phyloP scores from a whole-genome alignment of 2,888 invertebrate species.

The Pterobdella sp. region DNA sequence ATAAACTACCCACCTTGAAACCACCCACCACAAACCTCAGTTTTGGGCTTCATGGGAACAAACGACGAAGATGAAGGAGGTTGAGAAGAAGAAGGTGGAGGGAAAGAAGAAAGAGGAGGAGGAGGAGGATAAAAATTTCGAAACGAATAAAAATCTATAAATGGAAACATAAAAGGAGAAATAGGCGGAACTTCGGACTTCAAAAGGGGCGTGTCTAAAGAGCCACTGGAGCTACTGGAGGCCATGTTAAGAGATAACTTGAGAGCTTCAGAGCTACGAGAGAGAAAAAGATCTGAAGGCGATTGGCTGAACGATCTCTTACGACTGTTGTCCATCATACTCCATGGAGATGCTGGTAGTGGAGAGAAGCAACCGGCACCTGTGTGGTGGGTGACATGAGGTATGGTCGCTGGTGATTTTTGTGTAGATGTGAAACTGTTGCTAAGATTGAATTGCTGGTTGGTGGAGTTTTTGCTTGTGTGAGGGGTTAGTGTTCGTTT shows the following conservation, averaged over 20 bases:
- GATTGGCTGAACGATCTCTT: background rate
- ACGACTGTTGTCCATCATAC: background rate
- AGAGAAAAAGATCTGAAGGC: background rate
- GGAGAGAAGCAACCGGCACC: background rate
- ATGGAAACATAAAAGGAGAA: background rate
- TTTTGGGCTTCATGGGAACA: background rate
- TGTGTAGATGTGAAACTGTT: background rate
- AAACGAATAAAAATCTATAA: background rate
- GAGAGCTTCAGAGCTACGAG: background rate
- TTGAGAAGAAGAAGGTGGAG: no score
- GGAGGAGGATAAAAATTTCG: no score
- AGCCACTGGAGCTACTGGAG: background rate
- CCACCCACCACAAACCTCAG: background rate
- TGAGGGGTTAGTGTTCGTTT: background rate
- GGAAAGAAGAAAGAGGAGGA: no score
- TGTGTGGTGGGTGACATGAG: background rate
- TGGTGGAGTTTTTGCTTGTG: background rate
- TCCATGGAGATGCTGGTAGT: background rate
- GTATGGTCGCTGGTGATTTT: background rate
- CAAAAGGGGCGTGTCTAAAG: background rate
- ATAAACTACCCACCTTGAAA: no score
- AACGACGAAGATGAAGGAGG: no score
- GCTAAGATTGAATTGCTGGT: background rate
- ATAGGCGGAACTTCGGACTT: background rate
- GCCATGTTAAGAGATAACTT: background rate